Percentiles rank a stretch among this genome's conserved stretches.
These are phyloP conservation scores for Epistrophe eligans DNA, from an alignment of 2,888 invertebrate genomes.

Conservation along the genomic window DNA sequence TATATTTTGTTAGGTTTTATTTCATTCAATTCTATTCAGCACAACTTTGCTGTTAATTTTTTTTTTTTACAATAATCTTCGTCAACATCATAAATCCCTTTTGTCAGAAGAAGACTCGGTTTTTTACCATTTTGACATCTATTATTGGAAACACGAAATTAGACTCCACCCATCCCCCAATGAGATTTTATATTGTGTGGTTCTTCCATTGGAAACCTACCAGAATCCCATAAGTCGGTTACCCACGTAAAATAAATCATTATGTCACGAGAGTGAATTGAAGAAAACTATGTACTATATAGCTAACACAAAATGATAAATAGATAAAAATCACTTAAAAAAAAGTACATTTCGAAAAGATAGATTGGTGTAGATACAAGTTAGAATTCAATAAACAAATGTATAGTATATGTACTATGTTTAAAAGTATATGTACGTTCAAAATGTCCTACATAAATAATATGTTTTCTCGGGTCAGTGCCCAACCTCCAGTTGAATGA, in stretches of 20 bases:
- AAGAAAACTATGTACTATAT: constrained; percentile 45
- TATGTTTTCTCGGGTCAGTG: too few relatives aligned
- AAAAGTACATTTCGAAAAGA: constrained; percentile 9
- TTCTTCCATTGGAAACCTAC: constrained; percentile 20
- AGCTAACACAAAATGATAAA: constrained; percentile 57
- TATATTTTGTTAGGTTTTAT: background rate
- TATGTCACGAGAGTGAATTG: constrained; percentile 61
- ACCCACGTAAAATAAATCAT: constrained; percentile 67
- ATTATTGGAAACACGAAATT: constrained; percentile 10
- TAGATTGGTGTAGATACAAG: background rate
- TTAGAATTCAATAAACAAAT: background rate
- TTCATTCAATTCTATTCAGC: constrained; percentile 2
- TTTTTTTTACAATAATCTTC: constrained; percentile 10
- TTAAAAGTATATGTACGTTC: background rate
- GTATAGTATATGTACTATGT: background rate
- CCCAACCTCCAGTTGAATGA: too few relatives aligned
- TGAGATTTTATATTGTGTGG: background rate
- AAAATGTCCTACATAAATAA: background rate
- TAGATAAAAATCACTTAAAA: constrained; percentile 53
- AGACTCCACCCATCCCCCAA: constrained; percentile 3
- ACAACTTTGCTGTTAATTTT: background rate
- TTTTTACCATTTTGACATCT: background rate
- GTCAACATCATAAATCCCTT: constrained; percentile 29
- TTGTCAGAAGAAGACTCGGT: background rate
- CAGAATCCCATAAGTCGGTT: constrained; percentile 40